Evolutionary conservation across 2,113 vertebrate species (phyloP).

Genomic region (Atrichornis clamosus): DNA sequence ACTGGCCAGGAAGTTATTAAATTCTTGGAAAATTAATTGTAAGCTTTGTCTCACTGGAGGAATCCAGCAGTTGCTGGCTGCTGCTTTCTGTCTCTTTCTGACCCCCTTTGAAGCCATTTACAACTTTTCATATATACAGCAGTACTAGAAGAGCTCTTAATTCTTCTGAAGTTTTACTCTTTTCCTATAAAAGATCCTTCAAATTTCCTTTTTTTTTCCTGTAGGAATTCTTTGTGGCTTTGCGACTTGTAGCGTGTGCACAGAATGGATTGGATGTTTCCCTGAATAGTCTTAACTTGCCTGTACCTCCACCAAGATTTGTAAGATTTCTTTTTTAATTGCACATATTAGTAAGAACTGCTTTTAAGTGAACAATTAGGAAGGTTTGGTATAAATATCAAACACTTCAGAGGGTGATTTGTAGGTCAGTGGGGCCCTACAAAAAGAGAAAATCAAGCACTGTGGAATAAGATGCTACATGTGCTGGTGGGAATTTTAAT

Average conservation of each 20-base stretch:
- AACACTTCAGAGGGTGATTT: not conserved
- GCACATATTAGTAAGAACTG: not conserved
- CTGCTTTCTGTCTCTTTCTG: not conserved
- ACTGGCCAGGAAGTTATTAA: not conserved
- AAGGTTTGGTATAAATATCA: not conserved
- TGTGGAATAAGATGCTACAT: not conserved
- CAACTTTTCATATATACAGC: not conserved
- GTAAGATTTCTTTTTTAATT: conserved; percentile 77
- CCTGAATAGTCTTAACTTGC: conserved; percentile 83
- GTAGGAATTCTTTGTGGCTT: conserved; percentile 96
- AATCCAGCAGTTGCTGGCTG: not conserved
- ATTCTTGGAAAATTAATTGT: not conserved
- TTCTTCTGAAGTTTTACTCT: not conserved
- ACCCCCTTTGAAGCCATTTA: not conserved
- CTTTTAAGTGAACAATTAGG: not conserved
- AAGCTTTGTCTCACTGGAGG: not conserved
- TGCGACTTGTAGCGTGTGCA: conserved; percentile 93
- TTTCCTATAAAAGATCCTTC: not conserved
- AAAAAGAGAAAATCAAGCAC: not conserved
- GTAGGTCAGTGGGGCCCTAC: not conserved
- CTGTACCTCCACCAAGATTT: conserved; percentile 94
- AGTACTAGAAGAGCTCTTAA: not conserved
- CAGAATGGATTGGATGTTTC: conserved; percentile 97
- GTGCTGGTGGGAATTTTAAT: not conserved
- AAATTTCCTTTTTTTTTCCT: conserved; percentile 8